phyloP scores from a whole-genome alignment of 2,888 invertebrate species.

The Sinodicranocentrus sp. region DNA sequence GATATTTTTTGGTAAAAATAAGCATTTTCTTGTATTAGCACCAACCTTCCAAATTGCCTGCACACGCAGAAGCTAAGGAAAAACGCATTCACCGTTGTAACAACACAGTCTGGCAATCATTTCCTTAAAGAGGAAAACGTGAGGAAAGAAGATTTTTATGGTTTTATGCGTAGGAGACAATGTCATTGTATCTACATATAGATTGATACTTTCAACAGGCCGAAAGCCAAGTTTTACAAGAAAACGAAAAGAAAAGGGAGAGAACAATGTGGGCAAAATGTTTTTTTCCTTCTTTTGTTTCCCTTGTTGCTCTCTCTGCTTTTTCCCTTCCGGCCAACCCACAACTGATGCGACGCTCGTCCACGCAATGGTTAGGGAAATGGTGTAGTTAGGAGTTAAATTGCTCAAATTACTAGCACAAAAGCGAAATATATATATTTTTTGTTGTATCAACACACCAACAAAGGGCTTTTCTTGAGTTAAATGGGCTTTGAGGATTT shows the following conservation, averaged over 20 bases:
- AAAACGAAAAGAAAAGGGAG: not conserved
- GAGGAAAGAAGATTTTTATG: not conserved
- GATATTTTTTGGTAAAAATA: too few species aligned
- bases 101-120: too few species aligned
- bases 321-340: not conserved
- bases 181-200: slow-evolving; percentile 3
- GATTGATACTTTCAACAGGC: slow-evolving; percentile 16
- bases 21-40: too few species aligned
- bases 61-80: too few species aligned
- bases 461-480: too few species aligned
- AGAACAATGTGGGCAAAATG: not conserved
- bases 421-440: not conserved
- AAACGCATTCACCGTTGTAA: too few species aligned
- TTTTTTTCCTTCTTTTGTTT: not conserved
- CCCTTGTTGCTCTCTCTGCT: not conserved
- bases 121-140: too few species aligned
- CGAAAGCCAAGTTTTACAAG: slow-evolving; percentile 11
- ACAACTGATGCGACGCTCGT: not conserved
- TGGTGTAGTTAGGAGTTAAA: slow-evolving; percentile 5
- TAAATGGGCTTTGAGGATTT: too few species aligned
- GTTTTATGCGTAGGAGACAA: not conserved
- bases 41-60: too few species aligned
- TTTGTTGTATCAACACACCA: too few species aligned
- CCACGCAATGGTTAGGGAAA: slow-evolving; percentile 1
- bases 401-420: slow-evolving; percentile 15